phyloP scores from a whole-genome alignment of 2,888 invertebrate species.

The Acronicta aceris region DNA sequence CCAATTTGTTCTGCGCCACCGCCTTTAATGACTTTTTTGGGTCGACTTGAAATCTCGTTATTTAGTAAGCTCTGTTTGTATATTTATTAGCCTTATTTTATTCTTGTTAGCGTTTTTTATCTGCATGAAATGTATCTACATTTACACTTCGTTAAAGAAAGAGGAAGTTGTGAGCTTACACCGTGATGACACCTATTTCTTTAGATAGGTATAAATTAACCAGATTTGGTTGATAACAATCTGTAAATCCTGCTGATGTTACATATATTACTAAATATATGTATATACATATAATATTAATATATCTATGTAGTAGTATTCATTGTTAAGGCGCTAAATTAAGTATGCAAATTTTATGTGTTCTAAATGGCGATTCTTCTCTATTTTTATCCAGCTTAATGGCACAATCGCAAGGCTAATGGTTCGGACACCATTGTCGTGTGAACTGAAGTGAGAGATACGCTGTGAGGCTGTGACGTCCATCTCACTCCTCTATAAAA shows the following conservation, averaged over 20 bases:
- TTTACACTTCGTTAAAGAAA: constrained; percentile 9
- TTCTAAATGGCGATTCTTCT: constrained; percentile 62
- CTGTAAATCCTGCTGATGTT: no score
- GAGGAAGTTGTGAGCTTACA: constrained; percentile 13
- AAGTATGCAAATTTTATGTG: constrained; percentile 73
- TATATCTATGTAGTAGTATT: not conserved
- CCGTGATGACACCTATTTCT: not conserved
- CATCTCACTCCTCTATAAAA: constrained; percentile 74
- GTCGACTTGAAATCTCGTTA: constrained; percentile 62
- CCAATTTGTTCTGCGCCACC: constrained; percentile 69
- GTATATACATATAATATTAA: no score
- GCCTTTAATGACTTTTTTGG: constrained; percentile 69
- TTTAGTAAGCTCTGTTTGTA: constrained; percentile 59
- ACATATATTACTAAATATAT: no score
- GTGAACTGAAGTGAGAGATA: constrained; percentile 78
- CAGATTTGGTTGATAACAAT: no score
- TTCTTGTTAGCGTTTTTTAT: constrained; percentile 44
- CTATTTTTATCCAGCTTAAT: constrained; percentile 74
- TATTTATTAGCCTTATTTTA: constrained; percentile 60
- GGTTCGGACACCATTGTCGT: constrained; percentile 74
- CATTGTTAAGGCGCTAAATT: constrained; percentile 41
- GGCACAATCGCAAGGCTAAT: constrained; percentile 73
- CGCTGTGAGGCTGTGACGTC: constrained; percentile 81
- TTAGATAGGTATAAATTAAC: no score
- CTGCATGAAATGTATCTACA: constrained; percentile 23